A percentile compares a stretch with the other conserved stretches of the same genome.
Conservation (phyloP, 1,140 invertebrate species). For the Nautilus pompilius region DNA sequence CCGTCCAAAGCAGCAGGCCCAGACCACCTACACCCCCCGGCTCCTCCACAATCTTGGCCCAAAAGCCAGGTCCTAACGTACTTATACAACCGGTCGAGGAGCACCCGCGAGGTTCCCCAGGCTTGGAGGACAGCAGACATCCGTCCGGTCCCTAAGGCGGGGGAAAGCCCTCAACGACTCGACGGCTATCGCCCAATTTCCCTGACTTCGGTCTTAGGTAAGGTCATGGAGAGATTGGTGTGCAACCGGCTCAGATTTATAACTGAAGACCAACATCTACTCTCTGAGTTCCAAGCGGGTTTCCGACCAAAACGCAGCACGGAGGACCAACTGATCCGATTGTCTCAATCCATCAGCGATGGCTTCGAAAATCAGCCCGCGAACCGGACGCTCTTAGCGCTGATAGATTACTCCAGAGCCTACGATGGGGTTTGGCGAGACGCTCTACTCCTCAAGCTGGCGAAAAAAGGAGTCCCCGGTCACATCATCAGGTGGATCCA, state of each 20-base stretch:
- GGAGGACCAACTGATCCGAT: background rate
- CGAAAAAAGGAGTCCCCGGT: background rate
- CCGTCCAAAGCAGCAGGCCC: no score
- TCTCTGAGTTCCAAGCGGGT: constrained; percentile 3
- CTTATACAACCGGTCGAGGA: background rate
- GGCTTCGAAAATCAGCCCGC: background rate
- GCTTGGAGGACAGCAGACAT: background rate
- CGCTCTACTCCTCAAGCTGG: background rate
- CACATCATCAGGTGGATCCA: constrained; percentile 5
- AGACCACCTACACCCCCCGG: background rate
- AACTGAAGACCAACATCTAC: background rate
- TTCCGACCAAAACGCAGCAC: background rate
- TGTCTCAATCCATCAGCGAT: background rate
- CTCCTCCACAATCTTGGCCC: background rate
- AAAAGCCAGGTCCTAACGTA: background rate
- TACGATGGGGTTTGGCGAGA: constrained; percentile 6
- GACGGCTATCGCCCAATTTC: background rate
- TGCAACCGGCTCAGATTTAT: background rate
- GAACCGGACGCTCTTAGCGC: background rate
- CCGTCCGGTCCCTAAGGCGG: background rate
- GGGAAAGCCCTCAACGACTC: background rate
- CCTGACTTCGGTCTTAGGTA: background rate
- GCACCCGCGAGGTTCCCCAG: background rate
- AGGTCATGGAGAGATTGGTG: constrained; percentile 1
- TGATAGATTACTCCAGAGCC: constrained; percentile 2